Base-by-base conservation (phyloP, 2,888 invertebrate species). In the Hydrotaea cyrtoneurina region DNA sequence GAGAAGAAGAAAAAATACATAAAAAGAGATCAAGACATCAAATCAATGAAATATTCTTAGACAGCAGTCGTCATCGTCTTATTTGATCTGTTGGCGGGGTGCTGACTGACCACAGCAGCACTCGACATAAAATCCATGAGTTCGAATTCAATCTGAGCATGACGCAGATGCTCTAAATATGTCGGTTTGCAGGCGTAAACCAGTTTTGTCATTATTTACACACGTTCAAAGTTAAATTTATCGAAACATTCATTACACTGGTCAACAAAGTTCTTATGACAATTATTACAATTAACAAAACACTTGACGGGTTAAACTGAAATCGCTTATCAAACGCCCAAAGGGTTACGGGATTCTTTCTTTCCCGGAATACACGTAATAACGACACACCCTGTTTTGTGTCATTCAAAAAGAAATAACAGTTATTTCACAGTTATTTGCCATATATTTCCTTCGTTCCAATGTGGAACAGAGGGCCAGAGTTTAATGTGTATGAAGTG, bases 141-240 rank as follows among this genome's bases (percentile, higher is more conserved):
- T n/a, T 50, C 50, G n/a, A 50, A 50, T 50, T 50, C 50, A n/a
- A 21, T 8, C 11, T 10, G 31, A 71, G 26, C 53, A 72, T 59
- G 78, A 73, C 78, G 64, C 72, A 78, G 72, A 17, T 72, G 53
- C 53, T 78, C 53, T 53, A 73, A 36, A 72, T 62, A 73, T 17
- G 57, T 62, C 36, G 10, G 62, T 31, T 39, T 72, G 11, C 31
- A 5, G 31, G 46, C 7, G n/a, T 13, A 31, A 72, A 78, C 71
- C 78, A 72, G 71, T 72, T 78, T 78, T 2, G 15, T 13, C 26
- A 64, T 64, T 36, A 53, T 26, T 17, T 1, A 62, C 13, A 31
- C 23, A 55, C 36, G 64, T 64, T 76, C 46, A 21, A n/a, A 21
- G 23, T 8, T 17, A 55, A 55, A 55, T 23, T 31, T 4, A 17